These are phyloP conservation scores for Nannobrachium achirus DNA, from an alignment of 2,113 vertebrate species.

Conservation along the genomic window DNA sequence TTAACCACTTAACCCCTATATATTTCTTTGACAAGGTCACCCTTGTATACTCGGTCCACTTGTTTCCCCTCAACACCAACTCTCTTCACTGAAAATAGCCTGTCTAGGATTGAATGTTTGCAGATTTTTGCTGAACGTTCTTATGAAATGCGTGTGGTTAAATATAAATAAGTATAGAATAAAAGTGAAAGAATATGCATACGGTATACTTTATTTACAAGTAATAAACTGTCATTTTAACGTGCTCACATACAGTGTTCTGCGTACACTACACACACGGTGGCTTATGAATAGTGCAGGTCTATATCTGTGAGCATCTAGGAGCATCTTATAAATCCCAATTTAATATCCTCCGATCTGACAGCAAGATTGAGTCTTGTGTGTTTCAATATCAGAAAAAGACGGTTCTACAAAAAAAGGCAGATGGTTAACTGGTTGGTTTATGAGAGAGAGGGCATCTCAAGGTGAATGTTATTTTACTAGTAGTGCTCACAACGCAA, in stretches of 20 bases:
- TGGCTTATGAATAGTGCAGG: constrained; percentile 29
- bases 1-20: too few species aligned
- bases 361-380: constrained; percentile 55
- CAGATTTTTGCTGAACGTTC: too few species aligned
- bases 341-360: constrained; percentile 61
- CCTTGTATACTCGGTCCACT: too few species aligned
- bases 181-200: too few species aligned
- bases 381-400: constrained; percentile 53
- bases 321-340: constrained; percentile 49
- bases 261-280: background rate
- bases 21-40: too few species aligned
- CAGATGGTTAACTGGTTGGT: constrained; percentile 32
- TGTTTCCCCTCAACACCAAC: too few species aligned
- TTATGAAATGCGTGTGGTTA: too few species aligned
- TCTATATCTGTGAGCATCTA: constrained; percentile 52
- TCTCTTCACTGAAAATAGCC: too few species aligned
- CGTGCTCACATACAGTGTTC: too few species aligned
- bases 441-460: background rate
- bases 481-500: background rate
- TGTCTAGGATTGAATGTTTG: too few species aligned
- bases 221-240: too few species aligned
- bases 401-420: constrained; percentile 13
- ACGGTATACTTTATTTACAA: background rate
- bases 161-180: too few species aligned
- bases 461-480: constrained; percentile 12